These are phyloP conservation scores for Potorous gilbertii DNA, from an alignment of 2,797 vertebrate genomes.

Conservation along the genomic window DNA sequence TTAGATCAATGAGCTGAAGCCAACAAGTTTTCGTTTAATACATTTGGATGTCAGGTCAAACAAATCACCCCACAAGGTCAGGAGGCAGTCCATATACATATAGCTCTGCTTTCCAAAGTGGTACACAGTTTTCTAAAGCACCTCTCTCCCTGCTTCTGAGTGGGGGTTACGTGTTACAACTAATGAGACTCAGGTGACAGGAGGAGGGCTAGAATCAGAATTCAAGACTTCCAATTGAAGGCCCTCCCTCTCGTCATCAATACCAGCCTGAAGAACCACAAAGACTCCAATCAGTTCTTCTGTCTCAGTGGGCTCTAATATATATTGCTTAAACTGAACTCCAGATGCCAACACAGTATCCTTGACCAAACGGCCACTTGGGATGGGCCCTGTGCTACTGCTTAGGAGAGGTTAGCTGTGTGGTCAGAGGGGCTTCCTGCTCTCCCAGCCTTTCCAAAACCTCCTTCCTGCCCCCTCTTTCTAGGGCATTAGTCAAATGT, in stretches of 20 bases:
- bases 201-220: too few species aligned
- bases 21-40: background rate
- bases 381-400: background rate
- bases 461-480: background rate
- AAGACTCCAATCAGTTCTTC: rapidly evolving
- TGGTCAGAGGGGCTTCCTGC: too few species aligned
- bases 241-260: background rate
- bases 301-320: background rate
- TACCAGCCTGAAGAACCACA: too few species aligned
- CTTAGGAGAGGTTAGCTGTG: too few species aligned
- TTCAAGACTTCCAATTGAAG: background rate
- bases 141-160: background rate
- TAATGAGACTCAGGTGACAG: background rate
- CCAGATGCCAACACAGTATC: too few species aligned
- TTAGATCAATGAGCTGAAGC: background rate
- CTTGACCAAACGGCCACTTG: background rate
- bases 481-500: background rate
- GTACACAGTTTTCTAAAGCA: rapidly evolving
- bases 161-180: background rate
- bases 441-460: background rate
- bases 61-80: background rate
- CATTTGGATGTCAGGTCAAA: background rate
- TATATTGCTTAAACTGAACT: background rate
- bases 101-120: background rate
- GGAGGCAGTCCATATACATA: background rate